phyloP scores from a whole-genome alignment of 2,797 vertebrate species.

The Lepus townsendii region DNA sequence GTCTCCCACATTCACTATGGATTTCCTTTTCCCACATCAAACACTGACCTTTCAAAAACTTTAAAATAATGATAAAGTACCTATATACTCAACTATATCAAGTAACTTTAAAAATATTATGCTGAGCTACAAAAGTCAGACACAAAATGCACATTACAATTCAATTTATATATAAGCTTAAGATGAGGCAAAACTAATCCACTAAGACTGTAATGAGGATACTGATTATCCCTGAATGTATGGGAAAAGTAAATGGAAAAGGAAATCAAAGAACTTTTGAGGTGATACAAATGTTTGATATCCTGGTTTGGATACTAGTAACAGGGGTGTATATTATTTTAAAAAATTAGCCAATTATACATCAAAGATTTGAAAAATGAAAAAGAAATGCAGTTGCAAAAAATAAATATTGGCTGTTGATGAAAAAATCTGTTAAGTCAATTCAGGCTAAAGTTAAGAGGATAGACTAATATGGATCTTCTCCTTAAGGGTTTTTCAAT shows the following conservation, averaged over 20 bases:
- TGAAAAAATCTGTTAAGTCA: conserved; percentile 29
- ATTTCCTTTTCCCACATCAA: not conserved
- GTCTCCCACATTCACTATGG: not conserved
- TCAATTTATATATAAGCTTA: not conserved
- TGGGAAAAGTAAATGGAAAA: not conserved
- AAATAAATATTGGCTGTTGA: not conserved
- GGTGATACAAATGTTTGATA: not conserved
- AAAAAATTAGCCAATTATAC: not conserved
- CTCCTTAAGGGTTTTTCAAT: not conserved
- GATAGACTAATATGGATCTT: not conserved
- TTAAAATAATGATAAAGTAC: not conserved
- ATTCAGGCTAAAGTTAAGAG: not conserved
- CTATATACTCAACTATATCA: not conserved
- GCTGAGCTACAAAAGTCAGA: not conserved
- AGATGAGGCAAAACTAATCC: not conserved
- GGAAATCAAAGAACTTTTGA: not conserved
- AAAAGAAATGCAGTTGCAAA: not conserved
- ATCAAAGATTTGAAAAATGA: not conserved
- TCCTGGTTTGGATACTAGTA: not conserved
- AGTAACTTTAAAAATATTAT: not conserved
- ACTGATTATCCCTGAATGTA: not conserved
- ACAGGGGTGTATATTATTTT: not conserved
- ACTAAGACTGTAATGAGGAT: not conserved
- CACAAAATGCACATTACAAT: not conserved
- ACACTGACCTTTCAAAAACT: not conserved